Base-by-base conservation (phyloP, 2,797 vertebrate genomes). In the Tenualosa ilisha region DNA sequence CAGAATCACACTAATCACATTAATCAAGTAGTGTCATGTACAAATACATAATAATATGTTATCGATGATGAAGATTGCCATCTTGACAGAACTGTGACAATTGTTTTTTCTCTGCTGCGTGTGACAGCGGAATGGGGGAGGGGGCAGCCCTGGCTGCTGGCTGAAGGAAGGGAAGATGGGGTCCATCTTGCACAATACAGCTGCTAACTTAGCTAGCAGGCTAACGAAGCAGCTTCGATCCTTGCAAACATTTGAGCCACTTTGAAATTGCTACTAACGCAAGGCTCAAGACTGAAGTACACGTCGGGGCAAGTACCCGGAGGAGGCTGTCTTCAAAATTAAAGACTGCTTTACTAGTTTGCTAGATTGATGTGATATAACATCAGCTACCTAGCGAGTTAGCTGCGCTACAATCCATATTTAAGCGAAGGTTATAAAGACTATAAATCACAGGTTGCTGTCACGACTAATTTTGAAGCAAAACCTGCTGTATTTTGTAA, bases 171-270 rank as follows among this genome's bases (percentile, higher is more conserved):
- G 84, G 82, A 92, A 92, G 93, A 95, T 93, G 94, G 94, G 94
- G 92, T 95, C 95, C 95, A 95, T 95, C 92, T 95, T 95, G 94
- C 94, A 95, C 94, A 95, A 95, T 94, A 94, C 87, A 94, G 93
- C 93, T 87, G 90, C 81, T 13, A 93, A 93, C 92, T 91, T 84
- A 53, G 20, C 46, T 31, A 31, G 91, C 92, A 89, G 91, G 56
- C 91, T 82, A 90, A 61, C 84, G 43, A 91, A 92, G 91, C 91
- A 91, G 92, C 88, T 89, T 89, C 87, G 46, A 20, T 43, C 31
- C 51, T 54, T 49, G 7, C 50, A 40, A 79, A 37, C 50, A 84
- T 79, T 65, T 26, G 31, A 65, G 87, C 89, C 82, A 50, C 68
- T 11, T 79, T 15, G 20, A 15, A 46, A 22, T 43, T 46, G 6